Base-by-base conservation (phyloP, 1,140 invertebrate genomes). In the Pseudomyrmex flavicornis region DNA sequence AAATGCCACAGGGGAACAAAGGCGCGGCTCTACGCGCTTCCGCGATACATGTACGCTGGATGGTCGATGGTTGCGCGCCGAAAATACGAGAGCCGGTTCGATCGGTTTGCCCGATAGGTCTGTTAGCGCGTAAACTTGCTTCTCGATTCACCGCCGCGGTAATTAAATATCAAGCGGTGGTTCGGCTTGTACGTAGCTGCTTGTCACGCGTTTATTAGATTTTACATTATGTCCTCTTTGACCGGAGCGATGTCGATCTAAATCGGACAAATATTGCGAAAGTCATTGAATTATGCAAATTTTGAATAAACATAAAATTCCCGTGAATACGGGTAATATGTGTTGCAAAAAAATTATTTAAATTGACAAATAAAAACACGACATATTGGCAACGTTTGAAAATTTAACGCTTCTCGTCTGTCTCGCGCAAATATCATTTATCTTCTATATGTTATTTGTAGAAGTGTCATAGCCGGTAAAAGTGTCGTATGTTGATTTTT, bases 41-140 rank as follows among this genome's bases (percentile, higher is more conserved):
- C 50, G 52, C 50, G 52, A 70, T 35, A 35, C 35, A 7, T 35
- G 35, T 7, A 35, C 35, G 35, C 4, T 35, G 35, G 35, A 20
- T 17, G n/a, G 50, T 62, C n/a, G 63, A 74, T 63, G 79, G 17
- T 52, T 54, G 58, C 17, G 9, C 48, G 26, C 22, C 56, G 58
- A 82, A 74, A 75, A 54, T 82, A 59, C 75, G 48, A 15, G 63
- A 46, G 61, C 48, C 26, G 22, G 48, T 85, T 73, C 68, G 59
- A 56, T 22, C 50, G 70, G 70, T 52, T 46, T 61, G 63, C 46
- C 79, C 79, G 65, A 9, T 70, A 70, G 65, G 26, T 74, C 69
- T 74, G 85, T 75, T 69, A 74, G 84, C 13, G 84, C 8, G 75
- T 74, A 84, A 74, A 82, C 68, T 61, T 65, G 62, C 76, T 46